phyloP scores from a whole-genome alignment of 1,140 invertebrate species.

The Pseudomyrmex cubaensis region DNA sequence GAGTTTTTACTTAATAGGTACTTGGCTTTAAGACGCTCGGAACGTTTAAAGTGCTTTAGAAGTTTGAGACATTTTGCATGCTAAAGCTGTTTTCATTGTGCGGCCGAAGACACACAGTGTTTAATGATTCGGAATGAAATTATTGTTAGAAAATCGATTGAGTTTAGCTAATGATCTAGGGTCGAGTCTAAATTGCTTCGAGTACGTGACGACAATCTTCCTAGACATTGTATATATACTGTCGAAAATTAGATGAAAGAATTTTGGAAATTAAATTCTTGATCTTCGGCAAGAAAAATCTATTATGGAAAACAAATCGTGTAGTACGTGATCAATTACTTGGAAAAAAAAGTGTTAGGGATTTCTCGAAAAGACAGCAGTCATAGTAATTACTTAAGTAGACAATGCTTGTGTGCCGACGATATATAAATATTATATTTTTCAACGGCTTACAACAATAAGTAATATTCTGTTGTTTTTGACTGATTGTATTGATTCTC shows the following conservation, averaged over 20 bases:
- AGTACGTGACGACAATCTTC: conserved; percentile 2
- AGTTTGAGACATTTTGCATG: conserved; percentile 53
- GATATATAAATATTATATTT: no score
- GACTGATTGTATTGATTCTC: no score
- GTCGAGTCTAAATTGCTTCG: conserved; percentile 12
- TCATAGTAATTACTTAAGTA: not conserved
- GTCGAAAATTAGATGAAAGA: conserved; percentile 6
- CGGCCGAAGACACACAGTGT: conserved; percentile 16
- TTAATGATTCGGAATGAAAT: conserved; percentile 37
- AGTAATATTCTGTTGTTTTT: no score
- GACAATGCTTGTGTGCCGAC: no score
- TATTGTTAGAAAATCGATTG: conserved; percentile 43
- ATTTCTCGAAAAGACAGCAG: not conserved
- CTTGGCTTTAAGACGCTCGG: conserved; percentile 34
- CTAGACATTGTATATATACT: not conserved
- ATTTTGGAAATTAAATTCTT: not conserved
- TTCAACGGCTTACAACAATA: no score
- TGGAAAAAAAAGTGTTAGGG: not conserved
- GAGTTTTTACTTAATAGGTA: conserved; percentile 41
- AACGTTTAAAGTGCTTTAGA: conserved; percentile 48
- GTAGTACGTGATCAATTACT: not conserved
- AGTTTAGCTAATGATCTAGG: conserved; percentile 41
- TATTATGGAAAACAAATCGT: not conserved
- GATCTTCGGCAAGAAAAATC: not conserved
- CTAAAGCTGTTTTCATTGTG: conserved; percentile 45